A percentile compares a stretch with the other conserved stretches of the same genome.
Conservation (phyloP, 2,113 vertebrate species). For the Misgurnus mizolepis region DNA sequence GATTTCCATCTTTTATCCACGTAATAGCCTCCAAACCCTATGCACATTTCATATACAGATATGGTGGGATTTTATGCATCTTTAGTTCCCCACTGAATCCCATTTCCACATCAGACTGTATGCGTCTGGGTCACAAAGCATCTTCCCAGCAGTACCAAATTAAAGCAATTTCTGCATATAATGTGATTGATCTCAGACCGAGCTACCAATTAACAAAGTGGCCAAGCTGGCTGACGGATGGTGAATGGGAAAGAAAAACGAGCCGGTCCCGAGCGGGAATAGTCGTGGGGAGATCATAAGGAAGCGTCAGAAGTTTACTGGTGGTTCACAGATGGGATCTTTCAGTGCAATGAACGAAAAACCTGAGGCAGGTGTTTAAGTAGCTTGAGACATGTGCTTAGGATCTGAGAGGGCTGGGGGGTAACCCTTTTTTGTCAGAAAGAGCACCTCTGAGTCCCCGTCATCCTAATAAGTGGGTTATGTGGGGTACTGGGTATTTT, state of each 20-base stretch:
- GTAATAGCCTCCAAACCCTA: too few relatives aligned
- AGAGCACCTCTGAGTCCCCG: conserved; percentile 41
- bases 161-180: conserved; percentile 42
- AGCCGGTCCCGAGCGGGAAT: conserved; percentile 21
- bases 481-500: conserved; percentile 66
- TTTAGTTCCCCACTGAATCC: too few relatives aligned
- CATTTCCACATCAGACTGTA: not conserved
- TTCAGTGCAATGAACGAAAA: conserved; percentile 30
- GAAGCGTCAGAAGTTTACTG: conserved; percentile 11
- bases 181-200: conserved; percentile 37
- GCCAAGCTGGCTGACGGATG: conserved; percentile 35
- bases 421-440: conserved; percentile 40
- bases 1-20: too few relatives aligned
- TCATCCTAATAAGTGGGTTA: conserved; percentile 59
- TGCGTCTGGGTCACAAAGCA: conserved; percentile 2
- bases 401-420: conserved; percentile 45
- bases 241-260: conserved; percentile 26
- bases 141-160: conserved; percentile 28
- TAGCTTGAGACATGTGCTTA: conserved; percentile 42
- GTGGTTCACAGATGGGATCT: conserved; percentile 35
- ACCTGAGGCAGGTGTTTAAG: conserved; percentile 52
- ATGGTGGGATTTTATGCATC: too few relatives aligned
- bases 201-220: conserved; percentile 18
- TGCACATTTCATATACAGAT: too few relatives aligned
- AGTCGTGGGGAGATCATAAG: conserved; percentile 28